Base-by-base conservation (phyloP, 2,888 invertebrate genomes). In the Ennomos erosarius region DNA sequence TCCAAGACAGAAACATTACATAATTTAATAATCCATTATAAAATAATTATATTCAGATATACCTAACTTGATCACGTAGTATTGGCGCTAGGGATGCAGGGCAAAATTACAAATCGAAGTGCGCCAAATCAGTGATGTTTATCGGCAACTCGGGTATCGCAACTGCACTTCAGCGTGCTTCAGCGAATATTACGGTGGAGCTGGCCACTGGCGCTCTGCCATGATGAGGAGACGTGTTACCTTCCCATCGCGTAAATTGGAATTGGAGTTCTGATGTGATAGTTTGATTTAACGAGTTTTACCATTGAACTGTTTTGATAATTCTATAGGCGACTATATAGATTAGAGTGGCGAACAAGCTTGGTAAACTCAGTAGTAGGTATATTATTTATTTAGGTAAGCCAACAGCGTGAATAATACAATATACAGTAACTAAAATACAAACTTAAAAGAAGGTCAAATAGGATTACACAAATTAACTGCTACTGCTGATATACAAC, bases 161-260 rank as follows among this genome's bases (percentile, higher is more conserved):
- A 59, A 62, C 26, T 26, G 6, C 26, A 62, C 53, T 61, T 59
- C 62, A 64, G 5, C 5, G 26, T 26, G 26, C 62, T 63, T 62
- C 55, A 46, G 40, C 13, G 57, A 62, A 55, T 62, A 55, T 46
- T 52, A 56, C 50, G 36, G 43, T 53, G 39, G 44, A 33, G 48
- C 44, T 43, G 42, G 44, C 45, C 40, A 53, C 54, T 67, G 67
- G 67, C 67, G 48, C 39, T 34, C 42, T 64, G 67, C 67, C 67
- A 67, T 59, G 50, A 59, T 54, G 59, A 54, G 43, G 11, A 26
- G 45, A 48, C 38, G 38, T 51, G 46, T 36, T 46, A 43, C 34
- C 33, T 26, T 39, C 53, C 35, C 33, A 42, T 36, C 35, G 12
- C 16, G 42, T 42, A 42, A 16, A 16, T 9, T 42, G 42, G 16